Base-by-base conservation (phyloP, 2,797 vertebrate species). In the Ctenochaetus hawaiiensis region DNA sequence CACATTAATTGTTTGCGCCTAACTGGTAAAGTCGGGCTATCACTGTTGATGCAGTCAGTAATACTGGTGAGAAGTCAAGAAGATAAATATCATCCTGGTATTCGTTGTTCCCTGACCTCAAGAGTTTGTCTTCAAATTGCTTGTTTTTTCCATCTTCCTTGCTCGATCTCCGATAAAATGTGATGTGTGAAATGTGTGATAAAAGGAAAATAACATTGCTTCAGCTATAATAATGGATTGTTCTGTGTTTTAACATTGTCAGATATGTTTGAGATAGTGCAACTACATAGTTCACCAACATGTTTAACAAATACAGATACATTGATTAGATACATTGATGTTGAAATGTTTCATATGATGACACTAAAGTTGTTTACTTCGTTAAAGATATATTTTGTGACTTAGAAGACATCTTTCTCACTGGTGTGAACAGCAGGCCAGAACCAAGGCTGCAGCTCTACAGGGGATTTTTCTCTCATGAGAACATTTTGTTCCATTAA, bases 401-500 rank as follows among this genome's bases (percentile, higher is more conserved):
- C 17, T 30, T 30, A 45, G 61, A 67, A 72, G 22, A 22, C 52
- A n/a, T 41, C 20, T 64, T 62, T 49, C 14, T 81, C 66, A 14
- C 54, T 74, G 81, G 54, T 72, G 52, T 47, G 41, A 47, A 60
- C 56, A 66, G 47, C 66, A 43, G 63, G 56, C 60, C 11, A 39
- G 18, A 59, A 56, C 67, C 13, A 8, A 53, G 56, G 37, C 26
- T 62, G 51, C 62, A 67, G n/a, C 13, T 60, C 72, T 67, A 63
- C 65, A 26, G 76, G 58, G 52, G 44, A 52, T 74, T 60, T 60
- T 13, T 63, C 17, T 59, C 64, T 83, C 62, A 17, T 64, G 64
- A 63, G 62, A 80, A 74, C 63, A 61, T 62, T 60, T 67, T 71
- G 65, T 71, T 64, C 39, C 39, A 30, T 66, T 77, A 11, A 81